phyloP scores from a whole-genome alignment of 35 echinoderm and acorn worm genomes.

The Lytechinus variegatus region DNA sequence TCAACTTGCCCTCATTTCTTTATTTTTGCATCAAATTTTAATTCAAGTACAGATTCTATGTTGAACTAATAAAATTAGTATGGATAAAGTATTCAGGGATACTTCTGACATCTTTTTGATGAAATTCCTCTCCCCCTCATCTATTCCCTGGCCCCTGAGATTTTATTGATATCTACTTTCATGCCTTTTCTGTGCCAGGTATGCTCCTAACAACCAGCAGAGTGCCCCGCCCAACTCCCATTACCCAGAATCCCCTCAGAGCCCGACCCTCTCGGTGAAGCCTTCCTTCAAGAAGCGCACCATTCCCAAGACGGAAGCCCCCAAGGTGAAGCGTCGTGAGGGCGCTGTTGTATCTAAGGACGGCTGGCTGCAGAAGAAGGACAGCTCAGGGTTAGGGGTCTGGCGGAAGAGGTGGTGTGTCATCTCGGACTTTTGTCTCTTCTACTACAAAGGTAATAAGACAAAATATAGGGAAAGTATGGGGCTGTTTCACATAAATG shows the following conservation, averaged over 20 bases:
- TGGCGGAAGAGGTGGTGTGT: conserved; percentile 90
- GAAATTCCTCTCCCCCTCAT: too few relatives aligned
- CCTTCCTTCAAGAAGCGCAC: conserved; percentile 73
- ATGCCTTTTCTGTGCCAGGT: background rate
- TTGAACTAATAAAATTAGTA: too few relatives aligned
- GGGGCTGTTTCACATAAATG: too few relatives aligned
- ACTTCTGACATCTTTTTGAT: too few relatives aligned
- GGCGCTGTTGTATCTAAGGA: conserved; percentile 58
- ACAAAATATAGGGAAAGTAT: background rate
- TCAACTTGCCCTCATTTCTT: too few relatives aligned
- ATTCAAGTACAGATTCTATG: too few relatives aligned
- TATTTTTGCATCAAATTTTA: too few relatives aligned
- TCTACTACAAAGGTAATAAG: conserved; percentile 88
- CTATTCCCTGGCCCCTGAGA: too few relatives aligned
- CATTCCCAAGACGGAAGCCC: conserved; percentile 65
- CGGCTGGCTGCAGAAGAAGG: conserved; percentile 89
- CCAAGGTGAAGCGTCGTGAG: conserved; percentile 62
- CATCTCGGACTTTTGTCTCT: conserved; percentile 86
- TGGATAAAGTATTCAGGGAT: too few relatives aligned
- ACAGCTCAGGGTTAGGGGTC: conserved; percentile 55
- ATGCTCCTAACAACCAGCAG: background rate
- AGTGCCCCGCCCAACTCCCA: background rate
- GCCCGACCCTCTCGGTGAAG: background rate
- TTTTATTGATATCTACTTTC: background rate
- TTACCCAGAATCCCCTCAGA: conserved; percentile 31